Conservation (phyloP, 2,888 invertebrate species). For the Chalcis sispes region DNA sequence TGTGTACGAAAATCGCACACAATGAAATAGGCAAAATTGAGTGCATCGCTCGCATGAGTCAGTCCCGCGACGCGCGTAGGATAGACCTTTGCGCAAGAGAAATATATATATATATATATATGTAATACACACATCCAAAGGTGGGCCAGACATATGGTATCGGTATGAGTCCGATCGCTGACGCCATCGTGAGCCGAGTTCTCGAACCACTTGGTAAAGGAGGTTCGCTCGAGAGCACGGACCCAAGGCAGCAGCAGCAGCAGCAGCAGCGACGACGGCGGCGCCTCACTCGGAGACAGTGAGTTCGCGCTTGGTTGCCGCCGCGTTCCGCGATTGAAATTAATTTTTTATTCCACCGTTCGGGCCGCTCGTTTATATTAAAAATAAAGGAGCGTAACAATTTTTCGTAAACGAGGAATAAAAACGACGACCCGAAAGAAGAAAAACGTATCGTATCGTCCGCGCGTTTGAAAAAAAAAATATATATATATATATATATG, state of each 20-base stretch:
- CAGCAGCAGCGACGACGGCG: no score
- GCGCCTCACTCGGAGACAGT: neutral
- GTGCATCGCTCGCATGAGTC: slow-evolving; percentile 26
- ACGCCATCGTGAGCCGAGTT: slow-evolving; percentile 61
- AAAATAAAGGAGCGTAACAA: neutral
- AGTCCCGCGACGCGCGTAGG: slow-evolving; percentile 1
- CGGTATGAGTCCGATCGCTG: slow-evolving; percentile 53
- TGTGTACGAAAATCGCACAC: neutral
- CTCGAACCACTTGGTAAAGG: slow-evolving; percentile 53
- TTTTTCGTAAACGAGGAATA: no score
- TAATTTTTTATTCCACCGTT: neutral
- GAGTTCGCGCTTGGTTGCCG: neutral
- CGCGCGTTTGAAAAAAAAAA: no score
- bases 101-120: neutral
- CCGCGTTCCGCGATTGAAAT: no score
- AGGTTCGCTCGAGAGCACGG: no score
- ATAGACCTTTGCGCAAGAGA: slow-evolving; percentile 33
- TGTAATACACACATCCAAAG: neutral
- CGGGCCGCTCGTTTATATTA: neutral
- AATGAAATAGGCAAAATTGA: slow-evolving; percentile 42
- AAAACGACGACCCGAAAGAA: no score
- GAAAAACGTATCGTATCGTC: no score
- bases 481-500: no score
- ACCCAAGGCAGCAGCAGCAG: no score
- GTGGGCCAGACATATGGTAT: no score